These are phyloP conservation scores for Antennarius maculatus DNA, from an alignment of 2,797 vertebrate genomes.

Conservation along the genomic window DNA sequence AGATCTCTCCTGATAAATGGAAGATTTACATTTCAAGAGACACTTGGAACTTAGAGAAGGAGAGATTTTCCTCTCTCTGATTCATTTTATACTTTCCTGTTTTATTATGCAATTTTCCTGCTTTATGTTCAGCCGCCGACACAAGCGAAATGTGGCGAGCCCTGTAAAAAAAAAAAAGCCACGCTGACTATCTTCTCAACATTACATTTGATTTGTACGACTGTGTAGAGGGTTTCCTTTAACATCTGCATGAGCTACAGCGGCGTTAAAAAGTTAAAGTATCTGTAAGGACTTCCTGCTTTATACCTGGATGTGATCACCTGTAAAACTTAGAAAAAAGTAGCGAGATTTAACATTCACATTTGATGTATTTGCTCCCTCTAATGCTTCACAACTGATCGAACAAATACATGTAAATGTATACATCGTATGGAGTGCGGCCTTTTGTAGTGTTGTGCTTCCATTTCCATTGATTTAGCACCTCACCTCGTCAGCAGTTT, in stretches of 20 bases:
- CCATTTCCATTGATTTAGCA: conserved; percentile 59
- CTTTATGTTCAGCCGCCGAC: conserved; percentile 46
- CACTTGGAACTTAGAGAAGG: neutral
- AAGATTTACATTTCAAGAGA: conserved; percentile 21
- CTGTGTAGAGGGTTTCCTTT: neutral
- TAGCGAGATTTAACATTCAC: conserved; percentile 29
- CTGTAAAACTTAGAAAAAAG: neutral
- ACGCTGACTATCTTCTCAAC: conserved; percentile 32
- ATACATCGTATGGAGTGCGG: conserved; percentile 39
- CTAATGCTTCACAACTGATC: conserved; percentile 52
- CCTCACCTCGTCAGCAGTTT: conserved; percentile 59
- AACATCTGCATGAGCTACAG: conserved; percentile 33
- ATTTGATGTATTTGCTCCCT: conserved; percentile 36
- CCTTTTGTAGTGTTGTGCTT: conserved; percentile 51
- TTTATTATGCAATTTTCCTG: conserved; percentile 57
- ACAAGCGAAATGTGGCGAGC: conserved; percentile 32
- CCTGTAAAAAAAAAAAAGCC: conserved; percentile 29
- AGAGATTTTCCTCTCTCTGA: conserved; percentile 1
- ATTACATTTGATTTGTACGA: conserved; percentile 25
- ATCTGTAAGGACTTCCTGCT: conserved; percentile 8
- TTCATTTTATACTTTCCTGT: conserved; percentile 32
- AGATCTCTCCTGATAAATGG: conserved; percentile 3
- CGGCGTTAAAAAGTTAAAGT: conserved; percentile 24
- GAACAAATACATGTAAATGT: conserved; percentile 51
- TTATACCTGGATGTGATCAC: conserved; percentile 14